Evolutionary conservation across 2,797 vertebrate genomes (phyloP).

Genomic region (Halcyon chelicuti): DNA sequence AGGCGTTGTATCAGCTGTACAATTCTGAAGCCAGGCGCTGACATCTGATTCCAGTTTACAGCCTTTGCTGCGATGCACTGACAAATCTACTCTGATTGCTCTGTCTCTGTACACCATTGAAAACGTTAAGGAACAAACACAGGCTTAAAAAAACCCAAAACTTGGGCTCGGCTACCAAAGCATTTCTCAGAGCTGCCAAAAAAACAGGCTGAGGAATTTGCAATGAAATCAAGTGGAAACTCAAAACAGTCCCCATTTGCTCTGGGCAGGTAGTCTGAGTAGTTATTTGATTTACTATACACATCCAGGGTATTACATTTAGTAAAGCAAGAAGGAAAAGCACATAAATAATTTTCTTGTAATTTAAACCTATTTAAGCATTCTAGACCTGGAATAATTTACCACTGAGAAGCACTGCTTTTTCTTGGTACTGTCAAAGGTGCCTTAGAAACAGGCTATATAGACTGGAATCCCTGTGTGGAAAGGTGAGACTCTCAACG

Average conservation of each 20-base stretch:
- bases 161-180: conserved; percentile 1
- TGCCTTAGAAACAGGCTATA: background rate
- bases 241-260: background rate
- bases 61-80: background rate
- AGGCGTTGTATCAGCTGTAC: background rate
- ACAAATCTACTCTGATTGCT: background rate
- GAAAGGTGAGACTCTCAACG: background rate
- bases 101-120: background rate
- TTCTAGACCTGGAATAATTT: background rate
- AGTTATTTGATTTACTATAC: background rate
- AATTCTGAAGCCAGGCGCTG: background rate
- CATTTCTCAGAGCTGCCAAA: conserved; percentile 4
- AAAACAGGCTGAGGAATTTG: background rate
- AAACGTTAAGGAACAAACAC: conserved; percentile 20
- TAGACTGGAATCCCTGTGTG: background rate
- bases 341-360: background rate
- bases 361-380: background rate
- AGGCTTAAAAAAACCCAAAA: background rate
- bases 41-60: conserved; percentile 47
- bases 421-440: background rate
- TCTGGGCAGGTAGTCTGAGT: background rate
- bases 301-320: background rate
- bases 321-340: background rate
- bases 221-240: conserved; percentile 23
- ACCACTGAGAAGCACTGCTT: background rate